Evolutionary conservation across 2,113 vertebrate species (phyloP).

Genomic region (Oreochromis niloticus): DNA sequence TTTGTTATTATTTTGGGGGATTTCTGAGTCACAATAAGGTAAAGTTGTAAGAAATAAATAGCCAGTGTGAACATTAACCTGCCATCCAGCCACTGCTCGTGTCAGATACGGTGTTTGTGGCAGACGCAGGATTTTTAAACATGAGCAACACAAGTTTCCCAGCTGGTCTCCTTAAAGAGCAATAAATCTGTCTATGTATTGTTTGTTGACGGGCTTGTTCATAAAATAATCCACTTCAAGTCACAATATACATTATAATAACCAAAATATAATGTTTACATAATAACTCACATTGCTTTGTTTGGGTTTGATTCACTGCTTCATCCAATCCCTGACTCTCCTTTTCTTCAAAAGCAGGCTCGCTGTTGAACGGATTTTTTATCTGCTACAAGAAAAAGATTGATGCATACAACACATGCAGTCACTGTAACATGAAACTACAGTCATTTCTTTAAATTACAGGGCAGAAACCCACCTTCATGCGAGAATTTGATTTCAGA

Average conservation of each 20-base stretch:
- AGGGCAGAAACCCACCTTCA: constrained; percentile 45
- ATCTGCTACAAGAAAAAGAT: constrained; percentile 67
- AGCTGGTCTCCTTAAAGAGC: neutral
- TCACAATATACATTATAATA: neutral
- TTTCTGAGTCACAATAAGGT: neutral
- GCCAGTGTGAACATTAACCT: neutral
- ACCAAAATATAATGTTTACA: neutral
- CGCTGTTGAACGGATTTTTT: constrained; percentile 85
- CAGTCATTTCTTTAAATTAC: too few species aligned
- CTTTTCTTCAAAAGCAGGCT: neutral
- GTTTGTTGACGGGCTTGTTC: neutral
- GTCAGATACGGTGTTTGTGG: neutral
- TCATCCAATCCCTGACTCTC: constrained; percentile 28
- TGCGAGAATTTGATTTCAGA: neutral
- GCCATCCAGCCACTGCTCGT: constrained; percentile 21
- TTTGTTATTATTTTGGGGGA: neutral
- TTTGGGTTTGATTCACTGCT: constrained; percentile 2
- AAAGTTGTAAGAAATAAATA: neutral
- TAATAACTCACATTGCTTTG: constrained; percentile 31
- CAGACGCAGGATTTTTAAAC: neutral
- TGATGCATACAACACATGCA: neutral
- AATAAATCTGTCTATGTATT: neutral
- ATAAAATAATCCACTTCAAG: neutral
- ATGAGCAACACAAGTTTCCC: neutral
- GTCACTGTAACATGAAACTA: neutral